Evolutionary conservation across 2,888 invertebrate species (phyloP).

Genomic region (Melanargia galathea): DNA sequence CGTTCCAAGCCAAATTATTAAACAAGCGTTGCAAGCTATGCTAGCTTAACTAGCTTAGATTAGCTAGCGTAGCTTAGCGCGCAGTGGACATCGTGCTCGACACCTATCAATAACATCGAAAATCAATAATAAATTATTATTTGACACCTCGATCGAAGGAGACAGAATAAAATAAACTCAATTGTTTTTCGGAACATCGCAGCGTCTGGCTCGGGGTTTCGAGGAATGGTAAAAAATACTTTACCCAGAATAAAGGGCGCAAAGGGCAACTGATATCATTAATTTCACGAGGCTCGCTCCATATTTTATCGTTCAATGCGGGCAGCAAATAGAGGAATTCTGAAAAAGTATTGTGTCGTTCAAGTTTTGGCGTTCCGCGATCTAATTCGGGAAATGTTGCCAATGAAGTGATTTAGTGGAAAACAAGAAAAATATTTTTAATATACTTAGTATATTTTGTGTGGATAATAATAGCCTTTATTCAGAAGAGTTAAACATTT

Average conservation of each 20-base stretch:
- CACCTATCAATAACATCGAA: conserved; percentile 18
- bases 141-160: conserved; percentile 34
- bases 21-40: too few relatives aligned
- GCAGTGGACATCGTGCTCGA: not conserved
- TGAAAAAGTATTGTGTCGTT: conserved; percentile 28
- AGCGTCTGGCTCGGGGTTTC: conserved; percentile 37
- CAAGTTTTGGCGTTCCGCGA: conserved; percentile 47
- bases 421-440: too few relatives aligned
- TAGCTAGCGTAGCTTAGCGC: not conserved
- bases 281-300: conserved; percentile 62
- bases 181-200: conserved; percentile 36
- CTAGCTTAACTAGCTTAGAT: too few relatives aligned
- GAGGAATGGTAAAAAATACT: conserved; percentile 44
- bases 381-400: not conserved
- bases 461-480: too few relatives aligned
- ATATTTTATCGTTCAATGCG: conserved; percentile 69
- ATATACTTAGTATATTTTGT: too few relatives aligned
- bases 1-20: too few relatives aligned
- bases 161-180: conserved; percentile 30
- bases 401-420: not conserved
- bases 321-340: conserved; percentile 48
- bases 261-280: conserved; percentile 51
- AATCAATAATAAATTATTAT: conserved; percentile 38
- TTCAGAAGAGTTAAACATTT: too few relatives aligned
- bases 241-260: conserved; percentile 48